Base-by-base conservation (phyloP, 2,113 vertebrate genomes). In the Turdus rufiventris region DNA sequence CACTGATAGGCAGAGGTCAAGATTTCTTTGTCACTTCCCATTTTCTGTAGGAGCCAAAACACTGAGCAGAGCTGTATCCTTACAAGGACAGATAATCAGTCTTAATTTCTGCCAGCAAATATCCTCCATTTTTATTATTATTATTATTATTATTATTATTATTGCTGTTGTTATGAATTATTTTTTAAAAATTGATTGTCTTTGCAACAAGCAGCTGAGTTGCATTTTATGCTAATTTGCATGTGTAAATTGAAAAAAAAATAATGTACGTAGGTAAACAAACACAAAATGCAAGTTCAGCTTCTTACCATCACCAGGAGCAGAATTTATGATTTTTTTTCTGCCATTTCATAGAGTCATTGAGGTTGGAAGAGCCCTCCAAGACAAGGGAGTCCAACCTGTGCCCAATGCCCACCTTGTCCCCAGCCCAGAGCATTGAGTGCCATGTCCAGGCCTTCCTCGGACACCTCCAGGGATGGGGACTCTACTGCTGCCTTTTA, bases 301-400 rank as follows among this genome's bases (percentile, higher is more conserved):
- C 40, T 68, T 40, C 45, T 45, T 53, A 36, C 24, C 14, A 54
- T 42, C 24, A 29, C 25, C 2, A 14, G n/a, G 5, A 73, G 17
- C 12, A 53, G 34, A 14, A 75, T n/a, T 53, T n/a, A 10, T 18
- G 11, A 1, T 2, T 1, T 38, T 71, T 19, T 12, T 58, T 14
- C 24, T 71, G 38, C 4, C 6, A 0, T 67, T 88, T 54, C 11
- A 25, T 6, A 10, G 18, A 29, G 24, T 25, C 10, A 11, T 1
- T 33, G 12, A 58, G 50, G 31, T 2, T 66, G 14, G 38, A 51
- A 51, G 58, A 73, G 6, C 8, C 28, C 12, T 66, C 10, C 16
- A 5, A 45, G 33, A 0, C 2, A 6, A 21, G 1, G 0, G 4
- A 72, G 4, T 15, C 42, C 33, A 0, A 6, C 0, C 51, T 66